A percentile compares a stretch with the other conserved stretches of the same genome.
These are phyloP conservation scores for Hylaeus volcanicus DNA, from an alignment of 1,140 invertebrate genomes.

Conservation along the genomic window DNA sequence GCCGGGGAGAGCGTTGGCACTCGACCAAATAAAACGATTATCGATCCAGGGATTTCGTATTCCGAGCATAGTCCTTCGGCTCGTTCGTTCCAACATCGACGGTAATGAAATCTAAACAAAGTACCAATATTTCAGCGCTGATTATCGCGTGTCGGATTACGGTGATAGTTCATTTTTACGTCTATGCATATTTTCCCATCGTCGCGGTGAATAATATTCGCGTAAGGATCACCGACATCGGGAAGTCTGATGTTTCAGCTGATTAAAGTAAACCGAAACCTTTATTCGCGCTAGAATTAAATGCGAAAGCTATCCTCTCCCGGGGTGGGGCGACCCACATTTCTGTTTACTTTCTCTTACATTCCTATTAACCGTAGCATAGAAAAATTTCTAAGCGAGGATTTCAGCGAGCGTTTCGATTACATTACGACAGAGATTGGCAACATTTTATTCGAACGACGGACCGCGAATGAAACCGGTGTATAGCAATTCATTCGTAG, in stretches of 20 bases:
- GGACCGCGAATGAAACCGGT: too few species aligned
- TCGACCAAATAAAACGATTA: constrained; percentile 16
- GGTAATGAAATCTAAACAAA: constrained; percentile 35
- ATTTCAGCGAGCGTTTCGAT: not conserved
- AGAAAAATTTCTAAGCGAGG: constrained; percentile 18
- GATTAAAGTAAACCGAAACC: constrained; percentile 26
- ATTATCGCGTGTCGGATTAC: not conserved
- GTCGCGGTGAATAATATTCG: not conserved
- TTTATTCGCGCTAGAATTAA: not conserved
- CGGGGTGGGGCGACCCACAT: not conserved
- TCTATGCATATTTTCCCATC: not conserved
- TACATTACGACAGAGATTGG: not conserved
- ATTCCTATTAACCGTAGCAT: constrained; percentile 23
- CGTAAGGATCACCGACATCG: not conserved
- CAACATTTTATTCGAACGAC: too few species aligned
- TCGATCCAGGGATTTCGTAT: constrained; percentile 9
- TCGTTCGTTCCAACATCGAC: not conserved
- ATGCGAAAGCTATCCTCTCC: constrained; percentile 5
- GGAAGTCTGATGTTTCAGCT: constrained; percentile 12
- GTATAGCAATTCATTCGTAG: too few species aligned
- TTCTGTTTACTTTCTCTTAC: constrained; percentile 33
- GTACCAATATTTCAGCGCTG: not conserved
- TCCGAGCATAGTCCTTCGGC: not conserved
- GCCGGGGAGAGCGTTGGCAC: not conserved
- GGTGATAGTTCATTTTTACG: not conserved